Conservation (phyloP, 2,888 invertebrate species). For the Agonopterix arenella region DNA sequence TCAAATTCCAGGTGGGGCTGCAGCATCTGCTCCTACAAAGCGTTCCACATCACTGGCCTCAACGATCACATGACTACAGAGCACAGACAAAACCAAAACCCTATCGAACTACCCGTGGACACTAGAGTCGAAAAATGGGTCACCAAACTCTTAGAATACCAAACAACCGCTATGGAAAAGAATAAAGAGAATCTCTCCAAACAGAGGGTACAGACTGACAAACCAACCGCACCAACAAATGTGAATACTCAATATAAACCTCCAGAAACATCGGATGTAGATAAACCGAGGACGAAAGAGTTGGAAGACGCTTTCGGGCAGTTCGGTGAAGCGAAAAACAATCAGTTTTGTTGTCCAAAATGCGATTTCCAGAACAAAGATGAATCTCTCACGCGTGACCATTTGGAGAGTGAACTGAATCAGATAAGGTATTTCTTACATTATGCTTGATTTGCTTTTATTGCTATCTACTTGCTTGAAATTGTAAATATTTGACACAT, state of each 20-base stretch:
- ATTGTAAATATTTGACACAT: too few species aligned
- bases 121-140: constrained; percentile 74
- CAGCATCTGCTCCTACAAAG: constrained; percentile 73
- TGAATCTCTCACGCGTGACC: constrained; percentile 42
- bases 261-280: neutral
- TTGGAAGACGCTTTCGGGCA: constrained; percentile 46
- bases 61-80: constrained; percentile 71
- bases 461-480: too few species aligned
- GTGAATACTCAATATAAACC: neutral
- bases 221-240: neutral
- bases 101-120: constrained; percentile 55
- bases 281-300: constrained; percentile 15
- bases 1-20: constrained; percentile 74
- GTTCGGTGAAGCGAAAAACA: constrained; percentile 35
- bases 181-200: constrained; percentile 35
- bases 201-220: constrained; percentile 26
- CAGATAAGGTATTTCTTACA: constrained; percentile 48
- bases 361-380: constrained; percentile 35
- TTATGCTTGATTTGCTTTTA: constrained; percentile 3
- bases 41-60: constrained; percentile 72
- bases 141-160: constrained; percentile 39
- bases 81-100: constrained; percentile 52
- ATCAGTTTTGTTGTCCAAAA: constrained; percentile 49
- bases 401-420: constrained; percentile 54
- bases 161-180: constrained; percentile 35